Base-by-base conservation (phyloP, 2,888 invertebrate species). In the Ichneumoninae sp. region DNA sequence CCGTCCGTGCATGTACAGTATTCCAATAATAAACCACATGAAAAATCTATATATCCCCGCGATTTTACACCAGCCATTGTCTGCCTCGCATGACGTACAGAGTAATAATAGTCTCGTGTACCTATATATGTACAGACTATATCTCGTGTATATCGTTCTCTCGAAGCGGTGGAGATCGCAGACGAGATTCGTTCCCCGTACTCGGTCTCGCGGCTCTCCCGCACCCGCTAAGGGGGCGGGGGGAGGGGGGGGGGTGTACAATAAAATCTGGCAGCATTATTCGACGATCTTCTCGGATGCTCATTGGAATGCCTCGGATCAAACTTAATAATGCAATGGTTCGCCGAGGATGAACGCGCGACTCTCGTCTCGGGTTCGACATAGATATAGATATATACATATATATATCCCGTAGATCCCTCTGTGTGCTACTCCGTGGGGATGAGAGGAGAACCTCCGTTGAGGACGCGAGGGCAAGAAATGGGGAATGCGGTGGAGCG, bases 231-330 rank as follows among this genome's bases (percentile, higher is more conserved):
- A 83, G 40, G 40, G 40, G 40, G 7, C 81, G 85, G 83, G 2
- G 10, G 40, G 8, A 8, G 8, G 8, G 40, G 8, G 40, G 40
- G 5, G 36, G 40, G 40, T 83, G 86, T 90, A 91, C 82, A 85
- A 90, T 92, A 92, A 92, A 92, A 92, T 92, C 92, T 91, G 91
- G 89, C 84, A 89, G 90, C 90, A 91, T 92, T 92, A 92, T 92
- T 92, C 92, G 89, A 82, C 63, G 92, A 54, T 54, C 54, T 54
- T 54, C 54, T 92, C 92, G 92, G 89, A 91, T 91, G 89, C 88
- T 89, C 91, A 88, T 87, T 84, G 92, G 93, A 92, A 93, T 92
- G 92, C 91, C 85, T 54, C 87, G 90, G 92, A 92, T 92, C 92
- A 92, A 92, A 92, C 92, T 93, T 93, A 93, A 93, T 93, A 92